phyloP scores from a whole-genome alignment of 2,113 vertebrate species.

The Podarcis raffonei region DNA sequence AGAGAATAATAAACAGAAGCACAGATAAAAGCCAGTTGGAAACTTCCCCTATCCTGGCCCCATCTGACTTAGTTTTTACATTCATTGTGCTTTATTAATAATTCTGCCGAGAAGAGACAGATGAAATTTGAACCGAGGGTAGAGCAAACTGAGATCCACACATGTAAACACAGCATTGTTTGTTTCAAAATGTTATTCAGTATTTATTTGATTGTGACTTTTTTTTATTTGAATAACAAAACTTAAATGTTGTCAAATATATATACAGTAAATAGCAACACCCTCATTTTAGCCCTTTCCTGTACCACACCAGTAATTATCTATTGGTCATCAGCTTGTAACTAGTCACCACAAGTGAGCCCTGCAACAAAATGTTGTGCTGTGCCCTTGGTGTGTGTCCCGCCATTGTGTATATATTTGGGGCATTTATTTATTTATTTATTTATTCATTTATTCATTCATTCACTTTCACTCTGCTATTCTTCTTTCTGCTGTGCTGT shows the following conservation, averaged over 20 bases:
- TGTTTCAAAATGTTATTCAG: neutral
- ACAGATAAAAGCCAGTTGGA: neutral
- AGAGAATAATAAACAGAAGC: constrained; percentile 17
- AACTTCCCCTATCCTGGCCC: constrained; percentile 12
- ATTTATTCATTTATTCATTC: neutral
- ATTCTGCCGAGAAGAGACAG: neutral
- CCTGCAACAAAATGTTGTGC: neutral
- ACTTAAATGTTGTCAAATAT: neutral
- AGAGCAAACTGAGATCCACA: constrained; percentile 17
- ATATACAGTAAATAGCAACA: neutral
- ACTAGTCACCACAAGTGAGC: neutral
- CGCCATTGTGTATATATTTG: neutral
- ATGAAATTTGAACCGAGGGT: constrained; percentile 28
- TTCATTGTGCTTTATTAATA: constrained; percentile 12
- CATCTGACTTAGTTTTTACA: constrained; percentile 37
- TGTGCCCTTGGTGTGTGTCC: neutral
- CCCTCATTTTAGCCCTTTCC: neutral
- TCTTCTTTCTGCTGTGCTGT: no score
- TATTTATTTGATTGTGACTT: constrained; percentile 10
- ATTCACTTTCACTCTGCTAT: neutral
- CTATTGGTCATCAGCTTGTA: neutral
- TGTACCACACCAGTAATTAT: neutral
- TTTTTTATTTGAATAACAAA: neutral
- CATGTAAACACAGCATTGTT: rapidly evolving
- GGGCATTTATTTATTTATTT: no score